A percentile compares a stretch with the other conserved stretches of the same genome.
Conservation (phyloP, 2,888 invertebrate genomes). For the Camptogramma bilineatum region DNA sequence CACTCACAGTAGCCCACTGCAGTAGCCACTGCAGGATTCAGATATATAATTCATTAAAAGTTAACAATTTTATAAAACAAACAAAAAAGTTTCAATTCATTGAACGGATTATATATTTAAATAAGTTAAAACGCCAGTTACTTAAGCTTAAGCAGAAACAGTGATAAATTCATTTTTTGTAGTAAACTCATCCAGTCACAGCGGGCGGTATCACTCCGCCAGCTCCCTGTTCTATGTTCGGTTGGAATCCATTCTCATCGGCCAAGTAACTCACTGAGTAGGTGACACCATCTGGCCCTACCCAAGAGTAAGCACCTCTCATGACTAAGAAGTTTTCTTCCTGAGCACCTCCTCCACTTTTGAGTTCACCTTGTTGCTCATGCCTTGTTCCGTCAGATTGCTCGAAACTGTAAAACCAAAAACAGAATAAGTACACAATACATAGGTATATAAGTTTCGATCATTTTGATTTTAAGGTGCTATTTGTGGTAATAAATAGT, state of each 20-base stretch:
- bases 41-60: no score
- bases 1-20: no score
- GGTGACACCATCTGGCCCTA: slow-evolving; percentile 71
- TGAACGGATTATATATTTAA: not conserved
- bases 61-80: no score
- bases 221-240: slow-evolving; percentile 67
- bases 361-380: slow-evolving; percentile 70
- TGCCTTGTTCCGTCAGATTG: slow-evolving; percentile 76
- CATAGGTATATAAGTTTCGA: no score
- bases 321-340: slow-evolving; percentile 59
- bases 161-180: not conserved
- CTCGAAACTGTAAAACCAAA: slow-evolving; percentile 56
- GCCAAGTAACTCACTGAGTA: slow-evolving; percentile 76
- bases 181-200: slow-evolving; percentile 54
- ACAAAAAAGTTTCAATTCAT: not conserved
- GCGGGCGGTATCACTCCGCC: slow-evolving; percentile 62
- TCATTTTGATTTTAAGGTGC: no score
- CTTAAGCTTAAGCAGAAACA: not conserved
- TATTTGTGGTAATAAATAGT: no score
- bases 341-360: slow-evolving; percentile 44
- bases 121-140: not conserved
- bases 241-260: slow-evolving; percentile 85
- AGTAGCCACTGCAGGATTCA: no score
- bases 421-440: not conserved
- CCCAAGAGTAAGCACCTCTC: slow-evolving; percentile 68